These are phyloP conservation scores for Lemur catta DNA, from an alignment of 2,797 vertebrate species.

Conservation along the genomic window DNA sequence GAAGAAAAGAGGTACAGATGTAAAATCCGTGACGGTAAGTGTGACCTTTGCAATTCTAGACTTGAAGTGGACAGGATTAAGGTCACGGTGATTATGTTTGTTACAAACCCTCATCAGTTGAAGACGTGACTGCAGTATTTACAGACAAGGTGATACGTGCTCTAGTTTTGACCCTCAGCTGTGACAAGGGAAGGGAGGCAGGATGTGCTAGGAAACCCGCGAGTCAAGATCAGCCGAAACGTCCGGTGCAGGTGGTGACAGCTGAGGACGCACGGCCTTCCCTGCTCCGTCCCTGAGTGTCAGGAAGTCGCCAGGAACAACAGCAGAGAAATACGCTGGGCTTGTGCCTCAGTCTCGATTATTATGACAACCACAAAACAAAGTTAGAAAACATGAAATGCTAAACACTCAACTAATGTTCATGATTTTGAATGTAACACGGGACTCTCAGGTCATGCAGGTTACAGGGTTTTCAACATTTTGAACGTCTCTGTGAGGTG, in stretches of 20 bases:
- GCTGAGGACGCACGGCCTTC: fast-evolving
- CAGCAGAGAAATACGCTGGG: fast-evolving
- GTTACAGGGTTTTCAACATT: fast-evolving
- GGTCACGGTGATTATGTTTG: neutral
- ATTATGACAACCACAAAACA: fast-evolving
- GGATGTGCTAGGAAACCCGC: fast-evolving
- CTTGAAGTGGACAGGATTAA: neutral
- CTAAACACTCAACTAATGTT: fast-evolving
- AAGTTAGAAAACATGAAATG: fast-evolving
- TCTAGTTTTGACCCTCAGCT: neutral
- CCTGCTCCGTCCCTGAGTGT: fast-evolving
- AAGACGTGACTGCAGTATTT: neutral
- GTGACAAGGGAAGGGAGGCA: neutral
- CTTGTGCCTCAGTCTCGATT: fast-evolving
- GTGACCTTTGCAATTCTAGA: neutral
- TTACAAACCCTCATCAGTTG: neutral
- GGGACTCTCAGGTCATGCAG: neutral
- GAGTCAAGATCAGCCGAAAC: fast-evolving
- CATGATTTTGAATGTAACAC: fast-evolving
- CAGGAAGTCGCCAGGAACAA: neutral
- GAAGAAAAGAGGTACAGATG: no score
- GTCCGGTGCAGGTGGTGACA: fast-evolving
- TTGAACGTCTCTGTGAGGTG: neutral
- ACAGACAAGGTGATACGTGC: fast-evolving
- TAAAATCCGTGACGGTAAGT: fast-evolving